Percentiles rank a stretch among this genome's conserved stretches.
Evolutionary conservation across 2,888 invertebrate genomes (phyloP).

Genomic region (Drosophila atripex): DNA sequence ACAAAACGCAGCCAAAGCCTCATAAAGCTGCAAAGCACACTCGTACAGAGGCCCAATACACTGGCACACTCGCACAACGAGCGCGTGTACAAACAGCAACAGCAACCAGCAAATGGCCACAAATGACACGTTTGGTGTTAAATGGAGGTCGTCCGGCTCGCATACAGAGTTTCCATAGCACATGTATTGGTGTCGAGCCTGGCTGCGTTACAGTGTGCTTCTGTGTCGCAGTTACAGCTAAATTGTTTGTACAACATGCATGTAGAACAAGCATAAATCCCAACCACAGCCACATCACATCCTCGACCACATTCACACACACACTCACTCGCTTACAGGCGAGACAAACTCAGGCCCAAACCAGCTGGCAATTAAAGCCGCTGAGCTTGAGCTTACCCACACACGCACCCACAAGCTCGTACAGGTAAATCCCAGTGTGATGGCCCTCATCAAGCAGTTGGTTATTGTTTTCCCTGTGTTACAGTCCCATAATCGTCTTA

Average conservation of each 20-base stretch:
- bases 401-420: background rate
- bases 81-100: slow-evolving; percentile 13
- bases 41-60: background rate
- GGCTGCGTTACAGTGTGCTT: slow-evolving; percentile 9
- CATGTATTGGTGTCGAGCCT: slow-evolving; percentile 19
- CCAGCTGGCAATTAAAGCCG: slow-evolving; percentile 68
- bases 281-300: slow-evolving; percentile 49
- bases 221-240: slow-evolving; percentile 75
- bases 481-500: slow-evolving; percentile 32
- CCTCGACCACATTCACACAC: slow-evolving; percentile 32
- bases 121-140: slow-evolving; percentile 81
- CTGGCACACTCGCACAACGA: slow-evolving; percentile 7
- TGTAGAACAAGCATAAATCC: slow-evolving; percentile 76
- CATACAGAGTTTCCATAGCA: slow-evolving; percentile 28
- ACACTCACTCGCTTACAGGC: slow-evolving; percentile 25
- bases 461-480: slow-evolving; percentile 24
- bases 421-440: slow-evolving; percentile 33
- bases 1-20: slow-evolving; percentile 64
- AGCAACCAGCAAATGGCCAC: slow-evolving; percentile 69
- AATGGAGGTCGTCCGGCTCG: slow-evolving; percentile 72
- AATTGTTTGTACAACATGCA: slow-evolving; percentile 81
- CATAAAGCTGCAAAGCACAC: slow-evolving; percentile 49
- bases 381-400: slow-evolving; percentile 38
- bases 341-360: slow-evolving; percentile 47
- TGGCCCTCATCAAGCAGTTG: slow-evolving; percentile 12